A percentile compares a stretch with the other conserved stretches of the same genome.
Conservation (phyloP, 92 coral and sea anemone genomes). For the Actinernus sp. region DNA sequence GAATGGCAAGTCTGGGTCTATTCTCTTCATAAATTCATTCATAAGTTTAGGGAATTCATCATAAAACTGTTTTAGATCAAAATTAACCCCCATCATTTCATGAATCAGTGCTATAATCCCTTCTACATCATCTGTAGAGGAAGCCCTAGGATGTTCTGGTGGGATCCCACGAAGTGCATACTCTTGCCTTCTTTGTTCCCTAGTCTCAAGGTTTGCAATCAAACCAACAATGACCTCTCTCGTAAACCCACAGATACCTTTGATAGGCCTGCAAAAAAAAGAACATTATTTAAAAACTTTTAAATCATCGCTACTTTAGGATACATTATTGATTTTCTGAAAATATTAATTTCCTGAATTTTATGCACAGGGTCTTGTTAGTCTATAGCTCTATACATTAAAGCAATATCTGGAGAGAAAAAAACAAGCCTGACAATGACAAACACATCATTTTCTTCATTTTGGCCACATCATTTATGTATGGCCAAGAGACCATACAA, state of each 20-base stretch:
- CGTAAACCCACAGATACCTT: too few species aligned
- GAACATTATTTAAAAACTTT: too few species aligned
- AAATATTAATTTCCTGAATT: too few species aligned
- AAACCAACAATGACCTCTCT: conserved; percentile 58
- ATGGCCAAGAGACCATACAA: too few species aligned
- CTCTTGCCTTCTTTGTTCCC: conserved; percentile 35
- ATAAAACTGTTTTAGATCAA: conserved; percentile 63
- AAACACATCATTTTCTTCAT: not conserved
- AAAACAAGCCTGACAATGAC: not conserved
- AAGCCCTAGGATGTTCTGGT: conserved; percentile 68
- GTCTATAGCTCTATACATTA: too few species aligned
- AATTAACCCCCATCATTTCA: conserved; percentile 53
- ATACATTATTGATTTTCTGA: too few species aligned
- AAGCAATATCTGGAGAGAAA: too few species aligned
- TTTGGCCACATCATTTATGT: too few species aligned
- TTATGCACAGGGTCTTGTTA: too few species aligned
- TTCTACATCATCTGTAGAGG: conserved; percentile 74
- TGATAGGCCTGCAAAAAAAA: conserved; percentile 42
- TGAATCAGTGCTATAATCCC: conserved; percentile 53
- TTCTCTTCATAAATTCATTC: conserved; percentile 66
- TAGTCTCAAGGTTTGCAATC: conserved; percentile 58
- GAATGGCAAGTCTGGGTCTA: conserved; percentile 51
- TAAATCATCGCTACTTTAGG: too few species aligned
- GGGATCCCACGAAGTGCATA: conserved; percentile 28
- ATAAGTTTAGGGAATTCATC: conserved; percentile 62